Percentiles rank a stretch among this genome's conserved stretches.
Conservation (phyloP, 1,140 invertebrate genomes). For the Apocrypta bakeri region DNA sequence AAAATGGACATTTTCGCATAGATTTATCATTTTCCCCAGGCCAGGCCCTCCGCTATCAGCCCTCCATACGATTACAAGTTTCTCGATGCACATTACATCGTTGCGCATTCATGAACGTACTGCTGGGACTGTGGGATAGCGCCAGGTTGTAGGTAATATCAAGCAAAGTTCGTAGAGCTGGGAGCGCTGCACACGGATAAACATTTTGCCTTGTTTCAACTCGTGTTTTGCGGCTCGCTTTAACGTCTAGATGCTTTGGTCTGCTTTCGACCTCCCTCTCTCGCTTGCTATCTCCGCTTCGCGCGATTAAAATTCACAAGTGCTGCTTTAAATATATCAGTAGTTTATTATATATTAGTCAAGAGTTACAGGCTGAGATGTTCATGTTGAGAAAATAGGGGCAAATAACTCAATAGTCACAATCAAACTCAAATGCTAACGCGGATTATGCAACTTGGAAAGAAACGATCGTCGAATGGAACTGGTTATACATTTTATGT, state of each 20-base stretch:
- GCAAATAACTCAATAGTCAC: neutral
- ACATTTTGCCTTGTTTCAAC: conserved; percentile 18
- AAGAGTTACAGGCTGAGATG: neutral
- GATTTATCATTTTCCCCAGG: neutral
- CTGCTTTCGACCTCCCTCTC: neutral
- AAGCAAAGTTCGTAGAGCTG: conserved; percentile 7
- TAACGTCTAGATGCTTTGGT: neutral
- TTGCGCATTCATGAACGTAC: conserved; percentile 17
- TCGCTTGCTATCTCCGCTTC: neutral
- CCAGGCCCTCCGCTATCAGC: too few relatives aligned
- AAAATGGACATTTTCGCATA: neutral
- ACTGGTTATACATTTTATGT: too few relatives aligned
- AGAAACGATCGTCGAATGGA: too few relatives aligned
- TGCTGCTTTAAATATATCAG: conserved; percentile 24
- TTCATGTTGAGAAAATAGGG: neutral
- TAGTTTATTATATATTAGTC: neutral
- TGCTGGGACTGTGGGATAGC: neutral
- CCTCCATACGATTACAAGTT: conserved; percentile 2
- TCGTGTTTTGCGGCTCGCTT: conserved; percentile 33
- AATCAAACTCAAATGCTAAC: neutral
- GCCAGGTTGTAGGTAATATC: conserved; percentile 4
- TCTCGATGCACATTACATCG: conserved; percentile 31
- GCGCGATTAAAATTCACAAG: conserved; percentile 35
- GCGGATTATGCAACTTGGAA: neutral
- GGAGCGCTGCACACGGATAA: neutral